Evolutionary conservation across 2,888 invertebrate genomes (phyloP), one percentile per base, ranked within the genome.

Genomic region (Apotomis turbidana): DNA sequence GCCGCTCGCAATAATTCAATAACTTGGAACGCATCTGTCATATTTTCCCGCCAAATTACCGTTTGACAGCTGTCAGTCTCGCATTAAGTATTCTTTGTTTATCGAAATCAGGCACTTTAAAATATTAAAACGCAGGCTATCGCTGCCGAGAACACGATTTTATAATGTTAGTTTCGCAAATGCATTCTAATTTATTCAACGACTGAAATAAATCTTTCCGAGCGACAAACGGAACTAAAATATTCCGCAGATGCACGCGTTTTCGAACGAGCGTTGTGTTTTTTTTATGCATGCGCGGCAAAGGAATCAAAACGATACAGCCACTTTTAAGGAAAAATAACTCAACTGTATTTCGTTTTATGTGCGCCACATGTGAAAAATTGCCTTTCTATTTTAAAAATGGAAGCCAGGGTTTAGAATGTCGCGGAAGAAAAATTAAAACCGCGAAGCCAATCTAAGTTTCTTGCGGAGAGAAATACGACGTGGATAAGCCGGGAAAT

Each of bases 31-130:
- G 57, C 62, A 61, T 61, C 67, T 66, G 55, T 69, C 51, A 13
- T 49, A 38, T 38, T 57, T 52, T 68, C 13, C 62, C 71, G 52
- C 62, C 71, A 62, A 62, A 62, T 62, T 71, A 62, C 51, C 68
- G 51, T 71, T 62, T 68, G 71, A 62, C 71, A 71, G 68, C 67
- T 68, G 68, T 58, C 71, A 71, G 41, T 71, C 44, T 27, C 27
- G 38, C 54, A 9, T 38, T 5, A 13, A 38, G n/a, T 49, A 13
- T 41, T 3, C 0, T 54, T 66, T 54, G 49, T 60, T 60, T 12
- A 59, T 41, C n/a, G 27, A 27, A 13, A 0, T 38, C 5, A 5
- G 13, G 41, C n/a, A 27, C 41, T 58, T 70, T 63, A 52, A 63
- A 57, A 49, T 46, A 60, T 55, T 36, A 55, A 59, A 49, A 57